Percentiles rank a stretch among this genome's conserved stretches.
phyloP scores from a whole-genome alignment of 2,888 invertebrate species.

The Drosophila pseudotalamancana region DNA sequence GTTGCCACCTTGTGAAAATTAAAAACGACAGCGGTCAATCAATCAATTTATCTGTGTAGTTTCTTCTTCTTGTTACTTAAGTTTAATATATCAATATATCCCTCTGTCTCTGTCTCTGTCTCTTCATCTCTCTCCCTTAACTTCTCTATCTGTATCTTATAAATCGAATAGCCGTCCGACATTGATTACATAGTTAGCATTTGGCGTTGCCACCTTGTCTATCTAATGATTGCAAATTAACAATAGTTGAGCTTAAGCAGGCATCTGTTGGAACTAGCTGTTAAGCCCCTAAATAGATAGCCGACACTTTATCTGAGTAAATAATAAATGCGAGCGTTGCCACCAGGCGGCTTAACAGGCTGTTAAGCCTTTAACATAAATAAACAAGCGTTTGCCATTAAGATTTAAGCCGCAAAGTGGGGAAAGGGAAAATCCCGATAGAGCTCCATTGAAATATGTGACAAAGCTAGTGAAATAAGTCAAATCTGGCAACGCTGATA shows the following conservation, averaged over 20 bases:
- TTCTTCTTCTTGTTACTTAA: too few species aligned
- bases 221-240: not conserved
- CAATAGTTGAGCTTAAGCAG: not conserved
- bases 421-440: not conserved
- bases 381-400: not conserved
- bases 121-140: too few species aligned
- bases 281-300: not conserved
- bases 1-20: too few species aligned
- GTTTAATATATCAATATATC: too few species aligned
- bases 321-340: not conserved
- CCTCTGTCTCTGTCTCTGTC: too few species aligned
- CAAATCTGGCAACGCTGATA: slow-evolving; percentile 18
- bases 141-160: too few species aligned
- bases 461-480: slow-evolving; percentile 8
- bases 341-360: not conserved
- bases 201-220: not conserved
- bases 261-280: not conserved
- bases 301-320: not conserved
- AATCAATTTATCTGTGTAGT: too few species aligned
- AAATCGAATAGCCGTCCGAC: too few species aligned
- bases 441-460: not conserved
- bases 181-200: not conserved
- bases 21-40: too few species aligned
- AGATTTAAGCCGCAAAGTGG: too few species aligned
- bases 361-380: not conserved